Evolutionary conservation across 92 coral and sea anemone genomes (phyloP).

Genomic region (Bergia puertoricense): DNA sequence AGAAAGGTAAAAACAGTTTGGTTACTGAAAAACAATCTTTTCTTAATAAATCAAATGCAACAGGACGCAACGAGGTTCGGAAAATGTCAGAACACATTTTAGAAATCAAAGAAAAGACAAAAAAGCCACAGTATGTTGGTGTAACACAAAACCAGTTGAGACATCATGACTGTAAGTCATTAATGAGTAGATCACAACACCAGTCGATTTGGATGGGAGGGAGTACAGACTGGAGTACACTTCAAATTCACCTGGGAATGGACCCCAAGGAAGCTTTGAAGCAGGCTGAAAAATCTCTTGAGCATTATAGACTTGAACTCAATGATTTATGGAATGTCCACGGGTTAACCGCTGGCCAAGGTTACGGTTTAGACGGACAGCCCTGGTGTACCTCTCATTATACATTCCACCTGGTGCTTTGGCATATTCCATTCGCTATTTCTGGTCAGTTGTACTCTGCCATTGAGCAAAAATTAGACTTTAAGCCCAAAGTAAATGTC

Average conservation of each 20-base stretch:
- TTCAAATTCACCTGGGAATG: slow-evolving; percentile 72
- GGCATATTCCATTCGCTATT: slow-evolving; percentile 88
- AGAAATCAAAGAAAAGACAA: background rate
- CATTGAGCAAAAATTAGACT: slow-evolving; percentile 56
- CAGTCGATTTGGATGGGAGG: slow-evolving; percentile 90
- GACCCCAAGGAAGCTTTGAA: slow-evolving; percentile 61
- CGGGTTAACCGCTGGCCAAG: slow-evolving; percentile 88
- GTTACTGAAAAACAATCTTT: background rate
- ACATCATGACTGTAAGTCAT: slow-evolving; percentile 55
- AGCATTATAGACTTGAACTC: slow-evolving; percentile 74
- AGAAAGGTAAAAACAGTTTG: background rate
- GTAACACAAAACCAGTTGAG: slow-evolving; percentile 50
- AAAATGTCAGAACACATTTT: background rate
- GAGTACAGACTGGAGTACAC: slow-evolving; percentile 76
- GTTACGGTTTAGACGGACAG: slow-evolving; percentile 81
- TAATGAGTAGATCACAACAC: slow-evolving; percentile 39
- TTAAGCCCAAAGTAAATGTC: slow-evolving; percentile 67
- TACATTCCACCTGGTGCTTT: slow-evolving; percentile 80
- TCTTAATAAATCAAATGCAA: background rate
- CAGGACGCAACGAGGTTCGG: background rate
- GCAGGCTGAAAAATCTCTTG: slow-evolving; percentile 73
- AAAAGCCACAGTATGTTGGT: slow-evolving; percentile 8
- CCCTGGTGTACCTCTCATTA: slow-evolving; percentile 95
- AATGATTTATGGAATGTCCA: slow-evolving; percentile 89
- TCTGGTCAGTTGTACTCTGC: slow-evolving; percentile 88